Evolutionary conservation across 1,140 invertebrate species (phyloP), one percentile per base, ranked within the genome.

Genomic region (Macrostomum lignano): DNA sequence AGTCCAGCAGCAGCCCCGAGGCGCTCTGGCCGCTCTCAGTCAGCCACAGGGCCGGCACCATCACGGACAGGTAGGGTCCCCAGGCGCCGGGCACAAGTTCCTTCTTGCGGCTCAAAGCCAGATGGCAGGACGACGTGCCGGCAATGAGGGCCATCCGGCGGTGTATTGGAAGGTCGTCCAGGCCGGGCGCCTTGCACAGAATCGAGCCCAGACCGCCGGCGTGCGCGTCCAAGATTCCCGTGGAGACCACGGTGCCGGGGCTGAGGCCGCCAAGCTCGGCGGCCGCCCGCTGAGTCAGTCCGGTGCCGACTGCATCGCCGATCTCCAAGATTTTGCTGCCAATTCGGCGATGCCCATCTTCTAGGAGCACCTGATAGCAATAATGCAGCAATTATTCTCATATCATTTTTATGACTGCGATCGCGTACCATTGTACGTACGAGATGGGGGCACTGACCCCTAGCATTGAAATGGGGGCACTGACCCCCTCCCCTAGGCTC

Each of bases 41-140:
- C 0, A 79, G 52, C 70, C 74, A 88, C 46, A 73, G 66, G 1
- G 66, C 67, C 2, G 78, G 74, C 6, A 91, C 55, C 62, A 91
- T 76, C 3, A 74, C 78, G 52, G 72, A 73, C 42, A 66, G 74
- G 51, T 84, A 88, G 1, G 84, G 84, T 2, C 84, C 84, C 84
- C 84, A 94, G 23, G 91, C 66, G 5, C 82, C 81, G 22, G 67
- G 52, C 0, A 76, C 69, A n/a, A n/a, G 22, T 22, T 25, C 21
- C 19, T 31, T 25, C 7, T 17, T 28, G 11, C 31, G 10, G 32
- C 67, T 72, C 7, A 86, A 67, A 43, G 70, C 69, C 77, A 91
- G 86, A 45, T 86, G 79, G 49, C 84, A 91, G 4, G 76, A 78
- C 2, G 81, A 88, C 1, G 84, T 88, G 3, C 84, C 84, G 60